phyloP scores from a whole-genome alignment of 2,113 vertebrate genomes.

The Opisthocomus hoazin region DNA sequence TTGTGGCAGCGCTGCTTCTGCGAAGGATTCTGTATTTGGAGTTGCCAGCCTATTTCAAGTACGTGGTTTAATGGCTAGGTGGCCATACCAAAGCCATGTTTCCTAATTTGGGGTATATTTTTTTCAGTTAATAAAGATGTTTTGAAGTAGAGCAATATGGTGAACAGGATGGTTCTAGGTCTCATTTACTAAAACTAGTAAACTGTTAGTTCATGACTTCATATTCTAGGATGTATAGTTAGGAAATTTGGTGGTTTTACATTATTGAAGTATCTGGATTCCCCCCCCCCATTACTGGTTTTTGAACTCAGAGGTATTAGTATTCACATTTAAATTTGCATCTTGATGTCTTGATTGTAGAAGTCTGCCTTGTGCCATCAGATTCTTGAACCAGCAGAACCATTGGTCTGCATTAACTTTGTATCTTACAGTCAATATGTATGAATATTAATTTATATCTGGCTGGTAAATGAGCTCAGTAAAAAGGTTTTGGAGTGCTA shows the following conservation, averaged over 20 bases:
- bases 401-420: not conserved
- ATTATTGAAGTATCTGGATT: not conserved
- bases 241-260: not conserved
- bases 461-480: not conserved
- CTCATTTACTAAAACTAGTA: not conserved
- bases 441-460: not conserved
- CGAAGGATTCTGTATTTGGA: not conserved
- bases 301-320: not conserved
- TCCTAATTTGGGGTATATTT: not conserved
- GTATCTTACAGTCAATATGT: not conserved
- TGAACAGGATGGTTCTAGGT: not conserved
- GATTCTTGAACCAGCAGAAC: not conserved
- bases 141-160: not conserved
- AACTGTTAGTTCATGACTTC: not conserved
- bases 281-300: rapidly evolving
- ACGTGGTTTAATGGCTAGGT: not conserved
- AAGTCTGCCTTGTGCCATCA: not conserved
- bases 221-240: not conserved
- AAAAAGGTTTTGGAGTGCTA: not conserved
- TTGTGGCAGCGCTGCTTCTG: not conserved
- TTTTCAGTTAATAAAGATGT: not conserved
- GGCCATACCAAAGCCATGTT: not conserved
- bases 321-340: not conserved
- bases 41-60: not conserved
- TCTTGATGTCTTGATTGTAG: not conserved